These are phyloP conservation scores for Engraulis encrasicolus DNA, from an alignment of 2,113 vertebrate species.

Conservation along the genomic window DNA sequence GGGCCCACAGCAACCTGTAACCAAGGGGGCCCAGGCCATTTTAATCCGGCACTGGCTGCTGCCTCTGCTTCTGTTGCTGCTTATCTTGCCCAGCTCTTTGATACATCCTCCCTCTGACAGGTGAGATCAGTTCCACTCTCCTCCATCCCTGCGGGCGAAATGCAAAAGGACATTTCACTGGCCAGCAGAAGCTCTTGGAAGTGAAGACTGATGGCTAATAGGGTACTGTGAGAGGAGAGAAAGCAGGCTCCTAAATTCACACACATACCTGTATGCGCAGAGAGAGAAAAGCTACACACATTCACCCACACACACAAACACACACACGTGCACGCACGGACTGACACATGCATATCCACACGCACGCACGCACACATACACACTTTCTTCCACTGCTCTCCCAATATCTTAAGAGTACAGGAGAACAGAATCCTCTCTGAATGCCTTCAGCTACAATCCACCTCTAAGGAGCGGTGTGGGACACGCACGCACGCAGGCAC, in stretches of 20 bases:
- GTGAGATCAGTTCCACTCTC: conserved; percentile 32
- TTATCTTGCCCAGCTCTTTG: background rate
- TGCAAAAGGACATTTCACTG: conserved; percentile 29
- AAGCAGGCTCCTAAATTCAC: no score
- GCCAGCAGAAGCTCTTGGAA: conserved; percentile 16
- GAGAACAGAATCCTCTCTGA: background rate
- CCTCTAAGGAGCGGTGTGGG: background rate
- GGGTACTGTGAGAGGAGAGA: background rate
- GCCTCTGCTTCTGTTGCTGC: no score
- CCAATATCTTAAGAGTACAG: background rate
- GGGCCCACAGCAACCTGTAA: no score
- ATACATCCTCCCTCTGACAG: conserved; percentile 28
- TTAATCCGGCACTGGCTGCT: no score
- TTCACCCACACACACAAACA: no score
- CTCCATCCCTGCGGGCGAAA: conserved; percentile 25
- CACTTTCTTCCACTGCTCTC: background rate
- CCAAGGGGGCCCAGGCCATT: no score
- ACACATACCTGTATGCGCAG: no score
- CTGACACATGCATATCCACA: no score
- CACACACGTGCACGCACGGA: no score
- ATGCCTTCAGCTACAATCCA: background rate
- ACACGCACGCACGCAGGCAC: background rate
- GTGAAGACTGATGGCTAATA: background rate
- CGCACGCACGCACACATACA: background rate
- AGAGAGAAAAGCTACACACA: no score